phyloP scores from a whole-genome alignment of 2,113 vertebrate species.

The Ciconia stormi region DNA sequence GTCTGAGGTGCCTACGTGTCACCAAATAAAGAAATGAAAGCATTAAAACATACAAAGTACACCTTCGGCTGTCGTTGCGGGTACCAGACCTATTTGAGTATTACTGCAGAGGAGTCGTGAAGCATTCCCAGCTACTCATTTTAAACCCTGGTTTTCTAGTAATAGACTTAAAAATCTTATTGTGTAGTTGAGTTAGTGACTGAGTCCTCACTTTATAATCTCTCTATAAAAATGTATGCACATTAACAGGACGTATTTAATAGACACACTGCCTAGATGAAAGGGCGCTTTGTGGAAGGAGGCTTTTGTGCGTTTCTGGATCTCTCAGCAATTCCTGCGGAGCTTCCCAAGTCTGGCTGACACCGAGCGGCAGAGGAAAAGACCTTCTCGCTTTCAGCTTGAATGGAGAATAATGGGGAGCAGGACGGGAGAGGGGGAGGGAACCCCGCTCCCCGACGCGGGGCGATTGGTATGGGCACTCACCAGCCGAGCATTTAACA shows the following conservation, averaged over 20 bases:
- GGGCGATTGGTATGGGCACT: constrained; percentile 63
- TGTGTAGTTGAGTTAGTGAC: constrained; percentile 25
- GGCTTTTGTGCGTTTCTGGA: constrained; percentile 76
- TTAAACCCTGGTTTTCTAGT: not conserved
- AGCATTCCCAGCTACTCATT: constrained; percentile 15
- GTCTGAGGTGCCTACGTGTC: not conserved
- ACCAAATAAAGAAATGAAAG: not conserved
- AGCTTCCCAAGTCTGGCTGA: constrained; percentile 74
- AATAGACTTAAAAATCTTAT: constrained; percentile 23
- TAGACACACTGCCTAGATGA: constrained; percentile 72
- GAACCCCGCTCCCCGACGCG: constrained; percentile 6
- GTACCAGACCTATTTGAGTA: not conserved
- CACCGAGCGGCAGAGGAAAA: constrained; percentile 67
- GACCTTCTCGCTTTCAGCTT: constrained; percentile 78
- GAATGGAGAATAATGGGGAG: constrained; percentile 76
- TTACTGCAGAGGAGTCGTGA: not conserved
- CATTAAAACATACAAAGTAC: not conserved
- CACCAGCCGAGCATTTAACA: constrained; percentile 51
- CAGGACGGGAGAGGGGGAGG: constrained; percentile 4
- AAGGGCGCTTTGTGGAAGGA: constrained; percentile 80
- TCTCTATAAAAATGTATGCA: constrained; percentile 73
- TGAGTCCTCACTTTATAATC: constrained; percentile 65
- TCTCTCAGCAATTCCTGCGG: constrained; percentile 72
- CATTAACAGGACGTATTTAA: constrained; percentile 79
- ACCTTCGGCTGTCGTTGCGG: rapidly evolving